These are phyloP conservation scores for Romanogobio albipinnatus DNA, from an alignment of 2,113 vertebrate species.

Conservation along the genomic window DNA sequence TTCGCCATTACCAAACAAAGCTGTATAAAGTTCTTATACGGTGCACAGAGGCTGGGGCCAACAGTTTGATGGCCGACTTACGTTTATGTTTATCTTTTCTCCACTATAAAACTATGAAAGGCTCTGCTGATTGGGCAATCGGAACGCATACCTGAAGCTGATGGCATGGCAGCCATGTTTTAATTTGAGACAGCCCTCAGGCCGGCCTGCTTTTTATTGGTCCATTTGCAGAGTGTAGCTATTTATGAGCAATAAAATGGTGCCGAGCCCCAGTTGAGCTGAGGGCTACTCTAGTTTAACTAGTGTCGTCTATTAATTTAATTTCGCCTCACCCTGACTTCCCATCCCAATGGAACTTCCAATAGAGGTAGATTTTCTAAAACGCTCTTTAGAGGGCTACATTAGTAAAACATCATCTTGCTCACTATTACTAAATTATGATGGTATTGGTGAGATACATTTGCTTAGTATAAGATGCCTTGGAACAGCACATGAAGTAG, in stretches of 20 bases:
- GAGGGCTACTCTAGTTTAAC: slow-evolving; percentile 34
- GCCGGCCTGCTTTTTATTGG: slow-evolving; percentile 44
- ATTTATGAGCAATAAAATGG: slow-evolving; percentile 46
- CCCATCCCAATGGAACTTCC: slow-evolving; percentile 20
- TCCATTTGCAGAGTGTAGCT: slow-evolving; percentile 26
- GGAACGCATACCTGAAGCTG: slow-evolving; percentile 14
- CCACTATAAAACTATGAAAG: slow-evolving; percentile 9
- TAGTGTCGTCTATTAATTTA: slow-evolving; percentile 42
- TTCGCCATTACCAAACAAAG: neutral
- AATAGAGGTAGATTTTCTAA: slow-evolving; percentile 4
- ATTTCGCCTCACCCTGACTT: slow-evolving; percentile 26
- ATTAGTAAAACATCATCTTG: neutral
- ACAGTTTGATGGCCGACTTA: neutral
- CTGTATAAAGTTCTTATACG: slow-evolving; percentile 1
- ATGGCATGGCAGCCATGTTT: slow-evolving; percentile 30
- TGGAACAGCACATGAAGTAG: neutral
- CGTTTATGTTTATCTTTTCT: slow-evolving; percentile 24
- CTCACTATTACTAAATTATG: neutral
- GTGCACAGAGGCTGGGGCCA: neutral
- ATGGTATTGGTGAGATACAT: neutral
- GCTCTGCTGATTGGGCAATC: neutral
- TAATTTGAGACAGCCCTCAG: slow-evolving; percentile 42
- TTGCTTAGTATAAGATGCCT: neutral
- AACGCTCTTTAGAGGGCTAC: neutral
- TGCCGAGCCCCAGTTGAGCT: neutral